Percentiles rank a stretch among this genome's conserved stretches.
Evolutionary conservation across 2,888 invertebrate species (phyloP).

Genomic region (Gastrophysa polygoni): DNA sequence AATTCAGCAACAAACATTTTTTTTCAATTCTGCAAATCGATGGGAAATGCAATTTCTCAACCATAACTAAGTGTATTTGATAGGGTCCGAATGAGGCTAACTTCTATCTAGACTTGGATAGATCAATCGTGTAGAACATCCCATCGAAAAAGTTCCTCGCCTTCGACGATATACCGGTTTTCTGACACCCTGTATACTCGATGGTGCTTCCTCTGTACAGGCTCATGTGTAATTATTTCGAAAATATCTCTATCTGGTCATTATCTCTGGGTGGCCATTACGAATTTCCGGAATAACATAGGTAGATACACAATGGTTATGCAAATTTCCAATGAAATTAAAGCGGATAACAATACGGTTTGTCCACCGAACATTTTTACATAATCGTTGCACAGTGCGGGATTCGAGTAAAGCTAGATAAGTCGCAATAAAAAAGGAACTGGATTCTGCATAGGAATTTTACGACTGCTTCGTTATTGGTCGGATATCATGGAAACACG

Average conservation of each 20-base stretch:
- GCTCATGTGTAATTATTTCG: no score
- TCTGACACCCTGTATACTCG: no score
- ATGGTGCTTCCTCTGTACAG: no score
- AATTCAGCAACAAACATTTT: no score
- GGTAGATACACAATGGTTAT: constrained; percentile 3
- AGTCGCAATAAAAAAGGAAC: neutral
- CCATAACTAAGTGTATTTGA: no score
- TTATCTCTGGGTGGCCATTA: neutral
- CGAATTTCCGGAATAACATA: neutral
- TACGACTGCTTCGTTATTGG: neutral
- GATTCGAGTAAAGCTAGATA: neutral
- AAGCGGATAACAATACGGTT: constrained; percentile 11
- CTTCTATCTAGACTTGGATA: no score
- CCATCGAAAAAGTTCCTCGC: no score
- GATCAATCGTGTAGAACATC: no score
- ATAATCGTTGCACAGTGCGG: constrained; percentile 4
- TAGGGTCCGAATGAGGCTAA: no score
- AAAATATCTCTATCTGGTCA: neutral
- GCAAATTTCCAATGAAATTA: constrained; percentile 13
- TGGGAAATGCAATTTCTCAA: no score
- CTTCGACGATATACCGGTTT: no score
- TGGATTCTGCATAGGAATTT: neutral
- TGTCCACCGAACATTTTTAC: constrained; percentile 9
- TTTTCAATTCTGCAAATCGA: no score
- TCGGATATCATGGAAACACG: neutral